Percentiles rank a stretch among this genome's conserved stretches.
phyloP scores from a whole-genome alignment of 2,797 vertebrate genomes.

The Micrastur ruficollis region DNA sequence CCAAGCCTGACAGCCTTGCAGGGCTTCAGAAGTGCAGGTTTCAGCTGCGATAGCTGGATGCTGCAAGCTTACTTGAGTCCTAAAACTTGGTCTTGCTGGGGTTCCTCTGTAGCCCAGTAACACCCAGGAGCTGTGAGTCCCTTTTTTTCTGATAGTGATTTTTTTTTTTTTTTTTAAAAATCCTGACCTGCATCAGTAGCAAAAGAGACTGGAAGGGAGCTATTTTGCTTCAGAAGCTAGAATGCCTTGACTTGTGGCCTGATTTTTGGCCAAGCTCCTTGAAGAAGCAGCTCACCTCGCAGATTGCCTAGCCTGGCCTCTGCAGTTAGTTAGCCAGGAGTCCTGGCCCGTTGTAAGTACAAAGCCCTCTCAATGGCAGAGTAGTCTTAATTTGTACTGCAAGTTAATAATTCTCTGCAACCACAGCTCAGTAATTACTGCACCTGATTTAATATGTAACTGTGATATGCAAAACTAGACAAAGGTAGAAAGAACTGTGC shows the following conservation, averaged over 20 bases:
- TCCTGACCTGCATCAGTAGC: neutral
- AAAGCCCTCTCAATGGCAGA: neutral
- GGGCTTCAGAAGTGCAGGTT: neutral
- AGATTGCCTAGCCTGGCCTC: neutral
- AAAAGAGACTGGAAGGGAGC: neutral
- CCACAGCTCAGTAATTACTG: neutral
- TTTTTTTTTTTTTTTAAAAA: neutral
- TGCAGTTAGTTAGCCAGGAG: neutral
- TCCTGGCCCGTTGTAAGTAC: neutral
- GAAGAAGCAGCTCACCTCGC: neutral
- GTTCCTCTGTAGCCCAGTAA: neutral
- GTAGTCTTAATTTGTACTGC: neutral
- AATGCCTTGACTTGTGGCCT: neutral
- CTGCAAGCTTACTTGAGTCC: neutral
- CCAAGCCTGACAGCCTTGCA: neutral
- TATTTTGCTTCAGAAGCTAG: neutral
- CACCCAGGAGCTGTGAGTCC: neutral
- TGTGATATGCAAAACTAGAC: neutral
- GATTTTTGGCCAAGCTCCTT: neutral
- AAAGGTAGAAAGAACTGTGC: neutral
- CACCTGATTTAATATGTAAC: neutral
- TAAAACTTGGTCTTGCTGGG: neutral
- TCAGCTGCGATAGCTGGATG: neutral
- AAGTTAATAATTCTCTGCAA: neutral
- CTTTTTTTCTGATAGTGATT: neutral